Evolutionary conservation across 1,140 invertebrate species (phyloP).

Genomic region (Drosophila lacteicornis): DNA sequence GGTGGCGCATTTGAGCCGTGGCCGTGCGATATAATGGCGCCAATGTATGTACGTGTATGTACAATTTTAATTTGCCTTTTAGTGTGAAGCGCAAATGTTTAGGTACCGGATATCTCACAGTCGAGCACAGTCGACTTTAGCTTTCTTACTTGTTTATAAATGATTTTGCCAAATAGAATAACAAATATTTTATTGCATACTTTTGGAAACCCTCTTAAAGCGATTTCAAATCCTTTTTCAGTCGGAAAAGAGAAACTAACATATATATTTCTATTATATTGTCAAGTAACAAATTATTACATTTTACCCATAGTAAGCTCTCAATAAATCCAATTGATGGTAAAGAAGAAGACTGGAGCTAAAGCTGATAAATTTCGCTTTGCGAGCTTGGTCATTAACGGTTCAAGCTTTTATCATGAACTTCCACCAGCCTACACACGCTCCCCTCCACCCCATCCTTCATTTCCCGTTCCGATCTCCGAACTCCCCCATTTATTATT

Average conservation of each 20-base stretch:
- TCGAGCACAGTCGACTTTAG: too few species aligned
- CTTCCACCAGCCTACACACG: constrained; percentile 49
- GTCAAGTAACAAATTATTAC: too few species aligned
- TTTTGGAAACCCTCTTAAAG: background rate
- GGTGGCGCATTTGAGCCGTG: too few species aligned
- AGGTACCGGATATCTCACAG: too few species aligned
- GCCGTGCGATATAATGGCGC: too few species aligned
- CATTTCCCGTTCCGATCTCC: background rate
- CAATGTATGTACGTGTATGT: too few species aligned
- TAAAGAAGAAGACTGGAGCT: background rate
- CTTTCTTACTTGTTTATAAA: background rate
- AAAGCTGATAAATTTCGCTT: constrained; percentile 22
- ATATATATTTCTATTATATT: background rate
- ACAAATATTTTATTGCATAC: background rate
- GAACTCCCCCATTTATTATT: constrained; percentile 18
- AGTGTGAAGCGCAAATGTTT: too few species aligned
- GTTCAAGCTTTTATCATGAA: constrained; percentile 62
- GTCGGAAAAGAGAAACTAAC: background rate
- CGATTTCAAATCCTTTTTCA: background rate
- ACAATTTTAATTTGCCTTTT: too few species aligned
- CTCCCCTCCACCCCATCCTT: constrained; percentile 6
- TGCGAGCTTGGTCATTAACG: constrained; percentile 54
- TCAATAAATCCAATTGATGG: background rate
- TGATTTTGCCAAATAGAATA: background rate
- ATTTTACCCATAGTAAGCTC: background rate